A percentile compares a stretch with the other conserved stretches of the same genome.
These are phyloP conservation scores for Neuroterus valhalla DNA, from an alignment of 1,140 invertebrate species.

Conservation along the genomic window DNA sequence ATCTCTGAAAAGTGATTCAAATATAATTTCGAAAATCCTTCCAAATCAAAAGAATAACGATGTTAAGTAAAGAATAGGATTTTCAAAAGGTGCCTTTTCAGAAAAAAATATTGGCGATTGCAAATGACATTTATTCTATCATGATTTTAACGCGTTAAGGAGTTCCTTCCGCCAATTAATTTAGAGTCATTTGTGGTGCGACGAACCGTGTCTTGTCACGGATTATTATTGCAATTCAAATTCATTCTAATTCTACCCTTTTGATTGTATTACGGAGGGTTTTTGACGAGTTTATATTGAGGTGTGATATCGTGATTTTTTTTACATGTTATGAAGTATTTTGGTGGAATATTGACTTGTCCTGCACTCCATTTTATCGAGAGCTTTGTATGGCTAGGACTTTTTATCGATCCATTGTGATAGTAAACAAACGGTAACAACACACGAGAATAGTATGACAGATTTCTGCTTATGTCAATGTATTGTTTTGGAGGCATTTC, in stretches of 20 bases:
- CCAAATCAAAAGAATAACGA: too few species aligned
- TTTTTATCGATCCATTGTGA: slow-evolving; percentile 13
- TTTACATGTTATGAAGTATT: neutral
- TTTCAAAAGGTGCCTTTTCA: neutral
- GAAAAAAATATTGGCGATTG: neutral
- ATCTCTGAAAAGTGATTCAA: neutral
- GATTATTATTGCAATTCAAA: neutral
- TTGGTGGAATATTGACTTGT: neutral
- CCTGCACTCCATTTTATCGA: neutral
- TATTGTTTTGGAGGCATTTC: neutral
- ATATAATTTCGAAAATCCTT: neutral
- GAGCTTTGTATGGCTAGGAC: neutral
- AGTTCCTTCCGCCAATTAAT: slow-evolving; percentile 29
- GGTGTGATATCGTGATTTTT: neutral
- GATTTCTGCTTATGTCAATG: neutral
- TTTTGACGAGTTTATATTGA: neutral
- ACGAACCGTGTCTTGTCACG: neutral
- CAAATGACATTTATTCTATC: neutral
- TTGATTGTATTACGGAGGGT: neutral
- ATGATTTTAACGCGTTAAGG: slow-evolving; percentile 6
- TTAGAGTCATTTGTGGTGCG: slow-evolving; percentile 3
- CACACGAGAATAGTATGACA: neutral
- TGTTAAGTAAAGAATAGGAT: neutral
- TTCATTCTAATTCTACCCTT: neutral
- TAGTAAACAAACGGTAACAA: slow-evolving; percentile 20